Percentiles rank a stretch among this genome's conserved stretches.
Conservation (phyloP, 2,113 vertebrate species). For the Xyrauchen texanus region DNA sequence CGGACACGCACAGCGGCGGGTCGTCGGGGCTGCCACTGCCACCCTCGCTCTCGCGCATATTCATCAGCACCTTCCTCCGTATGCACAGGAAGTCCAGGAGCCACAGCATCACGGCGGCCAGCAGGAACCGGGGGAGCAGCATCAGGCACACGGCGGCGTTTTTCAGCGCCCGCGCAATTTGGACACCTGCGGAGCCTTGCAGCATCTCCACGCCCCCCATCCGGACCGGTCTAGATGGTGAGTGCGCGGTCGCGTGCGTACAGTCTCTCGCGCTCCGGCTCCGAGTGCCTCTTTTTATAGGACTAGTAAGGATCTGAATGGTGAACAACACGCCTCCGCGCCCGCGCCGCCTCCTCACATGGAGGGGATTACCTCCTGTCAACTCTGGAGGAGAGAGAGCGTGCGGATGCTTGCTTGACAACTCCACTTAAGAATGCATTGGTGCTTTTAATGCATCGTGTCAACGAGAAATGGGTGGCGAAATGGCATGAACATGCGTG, state of each 20-base stretch:
- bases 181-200: slow-evolving; percentile 85
- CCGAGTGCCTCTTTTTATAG: slow-evolving; percentile 88
- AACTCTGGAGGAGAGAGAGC: slow-evolving; percentile 59
- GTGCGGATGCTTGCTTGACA: not conserved
- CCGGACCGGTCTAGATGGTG: slow-evolving; percentile 68
- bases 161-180: slow-evolving; percentile 84
- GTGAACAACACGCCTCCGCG: slow-evolving; percentile 86
- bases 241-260: not conserved
- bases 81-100: slow-evolving; percentile 96
- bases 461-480: no score
- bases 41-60: slow-evolving; percentile 67
- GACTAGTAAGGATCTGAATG: slow-evolving; percentile 84
- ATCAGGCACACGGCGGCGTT: slow-evolving; percentile 88
- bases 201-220: slow-evolving; percentile 73
- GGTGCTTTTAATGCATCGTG: not conserved
- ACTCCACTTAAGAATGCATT: not conserved
- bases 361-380: slow-evolving; percentile 88
- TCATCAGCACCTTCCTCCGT: slow-evolving; percentile 84
- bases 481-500: no score
- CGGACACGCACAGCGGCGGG: slow-evolving; percentile 92
- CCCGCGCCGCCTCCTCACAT: slow-evolving; percentile 91
- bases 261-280: slow-evolving; percentile 48
- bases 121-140: slow-evolving; percentile 93
- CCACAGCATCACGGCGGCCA: slow-evolving; percentile 93
- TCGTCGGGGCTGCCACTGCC: slow-evolving; percentile 78